phyloP scores from a whole-genome alignment of 2,113 vertebrate species.

The Oenanthe oenanthe region DNA sequence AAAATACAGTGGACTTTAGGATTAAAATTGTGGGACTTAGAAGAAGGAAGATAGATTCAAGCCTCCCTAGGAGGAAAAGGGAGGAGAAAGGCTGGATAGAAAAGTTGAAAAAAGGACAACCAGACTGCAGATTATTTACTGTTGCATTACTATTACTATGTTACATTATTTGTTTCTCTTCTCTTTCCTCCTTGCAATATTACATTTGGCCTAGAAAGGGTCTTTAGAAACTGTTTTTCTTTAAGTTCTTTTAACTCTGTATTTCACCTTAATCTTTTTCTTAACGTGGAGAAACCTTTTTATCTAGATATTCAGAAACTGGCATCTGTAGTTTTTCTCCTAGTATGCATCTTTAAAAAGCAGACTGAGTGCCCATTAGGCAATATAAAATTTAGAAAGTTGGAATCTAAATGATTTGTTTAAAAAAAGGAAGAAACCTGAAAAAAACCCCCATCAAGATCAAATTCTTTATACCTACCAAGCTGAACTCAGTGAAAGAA shows the following conservation, averaged over 20 bases:
- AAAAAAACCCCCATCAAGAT: rapidly evolving
- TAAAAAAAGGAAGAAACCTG: background rate
- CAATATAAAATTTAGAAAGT: background rate
- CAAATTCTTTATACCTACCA: background rate
- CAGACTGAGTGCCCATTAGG: background rate
- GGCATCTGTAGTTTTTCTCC: background rate
- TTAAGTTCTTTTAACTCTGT: background rate
- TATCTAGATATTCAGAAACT: background rate
- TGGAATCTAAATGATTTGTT: background rate
- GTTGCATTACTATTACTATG: background rate
- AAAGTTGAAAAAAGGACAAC: background rate
- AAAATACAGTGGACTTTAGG: background rate
- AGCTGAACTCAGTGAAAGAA: background rate
- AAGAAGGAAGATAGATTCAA: background rate
- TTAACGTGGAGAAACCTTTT: background rate
- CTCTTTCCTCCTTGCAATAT: background rate
- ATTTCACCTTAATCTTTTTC: background rate
- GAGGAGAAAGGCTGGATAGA: background rate
- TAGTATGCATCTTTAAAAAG: background rate
- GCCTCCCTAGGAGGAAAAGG: background rate
- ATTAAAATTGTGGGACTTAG: background rate
- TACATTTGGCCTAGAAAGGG: background rate
- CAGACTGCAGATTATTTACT: background rate
- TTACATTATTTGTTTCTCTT: background rate
- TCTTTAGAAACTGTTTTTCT: background rate